A percentile compares a stretch with the other conserved stretches of the same genome.
Evolutionary conservation across 2,797 vertebrate genomes (phyloP).

Genomic region (Pangasius macronema): DNA sequence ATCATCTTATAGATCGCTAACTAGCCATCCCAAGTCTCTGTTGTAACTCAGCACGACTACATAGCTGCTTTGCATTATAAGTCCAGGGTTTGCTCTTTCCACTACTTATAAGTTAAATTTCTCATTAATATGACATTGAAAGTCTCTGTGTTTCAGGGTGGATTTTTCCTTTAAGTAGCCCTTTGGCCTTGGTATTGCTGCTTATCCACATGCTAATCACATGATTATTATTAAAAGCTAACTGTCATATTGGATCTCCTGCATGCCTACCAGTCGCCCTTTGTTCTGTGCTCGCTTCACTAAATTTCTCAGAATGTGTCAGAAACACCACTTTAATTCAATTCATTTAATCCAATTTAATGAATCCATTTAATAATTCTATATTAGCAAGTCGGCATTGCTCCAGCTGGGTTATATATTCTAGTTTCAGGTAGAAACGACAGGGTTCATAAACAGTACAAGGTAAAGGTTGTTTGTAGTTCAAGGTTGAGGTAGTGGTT

Average conservation of each 20-base stretch:
- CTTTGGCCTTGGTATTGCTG: constrained; percentile 56
- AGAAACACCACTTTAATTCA: neutral
- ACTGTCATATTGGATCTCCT: constrained; percentile 42
- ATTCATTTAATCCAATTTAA: neutral
- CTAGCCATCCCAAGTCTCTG: neutral
- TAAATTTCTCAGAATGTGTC: constrained; percentile 49
- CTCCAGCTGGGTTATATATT: neutral
- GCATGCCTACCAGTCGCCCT: constrained; percentile 39
- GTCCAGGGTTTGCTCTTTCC: neutral
- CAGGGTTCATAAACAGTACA: neutral
- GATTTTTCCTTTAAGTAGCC: neutral
- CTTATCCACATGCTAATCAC: constrained; percentile 55
- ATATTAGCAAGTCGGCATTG: neutral
- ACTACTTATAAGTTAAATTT: neutral
- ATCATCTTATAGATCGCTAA: neutral
- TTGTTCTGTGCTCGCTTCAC: constrained; percentile 54
- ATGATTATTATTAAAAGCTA: constrained; percentile 64
- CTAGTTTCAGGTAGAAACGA: neutral
- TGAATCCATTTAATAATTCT: neutral
- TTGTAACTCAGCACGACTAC: neutral
- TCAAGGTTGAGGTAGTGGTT: neutral
- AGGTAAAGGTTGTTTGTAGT: neutral
- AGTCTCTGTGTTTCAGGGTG: neutral
- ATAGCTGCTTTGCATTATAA: neutral
- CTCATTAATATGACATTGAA: neutral